Evolutionary conservation across 2,888 invertebrate species (phyloP), one percentile per base, ranked within the genome.

Genomic region (Crossocerus cetratus): DNA sequence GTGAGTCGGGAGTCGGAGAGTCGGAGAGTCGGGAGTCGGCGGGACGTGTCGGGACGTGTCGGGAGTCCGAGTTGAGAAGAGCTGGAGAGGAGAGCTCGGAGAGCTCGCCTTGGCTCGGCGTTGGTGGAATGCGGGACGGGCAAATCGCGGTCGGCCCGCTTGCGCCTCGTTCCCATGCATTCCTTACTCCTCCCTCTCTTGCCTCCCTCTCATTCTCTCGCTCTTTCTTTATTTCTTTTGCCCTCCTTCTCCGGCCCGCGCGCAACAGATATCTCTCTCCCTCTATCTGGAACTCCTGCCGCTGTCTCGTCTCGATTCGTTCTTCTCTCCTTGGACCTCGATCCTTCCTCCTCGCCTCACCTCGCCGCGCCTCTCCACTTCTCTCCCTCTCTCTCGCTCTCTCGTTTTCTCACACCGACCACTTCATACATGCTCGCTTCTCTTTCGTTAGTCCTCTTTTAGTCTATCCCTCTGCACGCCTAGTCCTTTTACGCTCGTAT

Each of bases 101-200:
- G 76, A 76, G 72, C 55, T 73, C 83, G 81, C 85, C 86, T 83
- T 78, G 84, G 82, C 85, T 87, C 72, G 84, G 84, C 84, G 82
- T 82, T 82, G 84, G 89, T 87, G 90, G 90, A 88, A 91, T 91
- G 91, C 92, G 87, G 87, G 88, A 88, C 89, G 88, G 89, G 88
- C 89, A 89, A 90, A 90, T 89, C 90, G 90, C 90, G 89, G 90
- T 89, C 90, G 87, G 88, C 86, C 87, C 86, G 88, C 86, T 85
- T 84, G 84, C 82, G 85, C 86, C 87, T 86, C 87, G 87, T 87
- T 86, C 88, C 86, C 85, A 86, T 87, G 87, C 88, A 87, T 86
- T 87, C 87, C 86, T 84, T 80, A 77, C 80, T 78, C 32, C 32
- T 32, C 78, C 80, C 79, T 72, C 77, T 76, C 81, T 75, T 76